Evolutionary conservation across 2,113 vertebrate species (phyloP).

Genomic region (Amblyopsis rosae): DNA sequence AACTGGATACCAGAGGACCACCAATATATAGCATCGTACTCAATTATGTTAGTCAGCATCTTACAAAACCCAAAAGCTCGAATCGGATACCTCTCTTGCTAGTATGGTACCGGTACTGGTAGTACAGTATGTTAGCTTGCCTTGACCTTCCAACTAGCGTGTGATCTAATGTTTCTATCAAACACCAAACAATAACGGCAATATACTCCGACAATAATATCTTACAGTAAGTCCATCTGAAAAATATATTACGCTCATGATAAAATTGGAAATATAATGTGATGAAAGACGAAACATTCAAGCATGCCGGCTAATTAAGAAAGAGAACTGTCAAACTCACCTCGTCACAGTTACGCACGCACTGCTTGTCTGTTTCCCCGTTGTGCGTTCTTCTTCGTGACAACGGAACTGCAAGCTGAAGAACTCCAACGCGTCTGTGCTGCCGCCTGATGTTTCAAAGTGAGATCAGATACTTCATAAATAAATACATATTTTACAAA

Average conservation of each 20-base stretch:
- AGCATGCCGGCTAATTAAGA: not conserved
- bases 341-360: not conserved
- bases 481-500: too few relatives aligned
- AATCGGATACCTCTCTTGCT: too few relatives aligned
- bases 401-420: too few relatives aligned
- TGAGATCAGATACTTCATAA: not conserved
- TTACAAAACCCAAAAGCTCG: too few relatives aligned
- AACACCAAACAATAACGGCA: too few relatives aligned
- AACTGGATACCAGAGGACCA: not conserved
- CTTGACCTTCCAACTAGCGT: slow-evolving; percentile 3
- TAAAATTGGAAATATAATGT: not conserved
- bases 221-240: too few relatives aligned
- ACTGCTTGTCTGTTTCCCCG: too few relatives aligned
- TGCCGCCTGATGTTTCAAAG: not conserved
- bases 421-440: not conserved
- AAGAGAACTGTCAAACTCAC: not conserved
- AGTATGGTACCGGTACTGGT: too few relatives aligned
- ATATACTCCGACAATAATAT: too few relatives aligned
- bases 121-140: not conserved
- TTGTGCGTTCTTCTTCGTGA: not conserved
- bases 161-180: not conserved
- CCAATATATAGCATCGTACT: not conserved
- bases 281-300: not conserved
- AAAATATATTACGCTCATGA: not conserved
- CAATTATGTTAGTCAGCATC: too few relatives aligned